Evolutionary conservation across 2,888 invertebrate genomes (phyloP).

Genomic region (Melinaea marsaeus): DNA sequence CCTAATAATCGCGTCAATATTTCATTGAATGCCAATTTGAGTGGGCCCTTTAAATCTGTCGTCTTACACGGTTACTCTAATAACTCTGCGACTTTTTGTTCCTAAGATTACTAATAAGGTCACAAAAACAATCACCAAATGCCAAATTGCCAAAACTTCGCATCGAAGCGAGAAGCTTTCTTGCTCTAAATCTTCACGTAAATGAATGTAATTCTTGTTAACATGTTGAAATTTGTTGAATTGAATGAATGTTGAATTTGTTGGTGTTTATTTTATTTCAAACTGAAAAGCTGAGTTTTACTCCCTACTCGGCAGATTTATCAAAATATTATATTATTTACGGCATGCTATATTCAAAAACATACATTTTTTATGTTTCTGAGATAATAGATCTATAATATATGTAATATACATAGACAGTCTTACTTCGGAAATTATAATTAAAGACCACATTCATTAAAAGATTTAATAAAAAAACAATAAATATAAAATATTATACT

Average conservation of each 20-base stretch:
- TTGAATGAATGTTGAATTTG: constrained; percentile 46
- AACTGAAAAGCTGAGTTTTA: constrained; percentile 35
- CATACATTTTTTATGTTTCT: too few relatives aligned
- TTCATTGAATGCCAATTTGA: constrained; percentile 45
- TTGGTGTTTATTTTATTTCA: constrained; percentile 61
- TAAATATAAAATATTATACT: too few relatives aligned
- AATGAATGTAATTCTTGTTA: constrained; percentile 76
- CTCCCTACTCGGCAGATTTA: too few relatives aligned
- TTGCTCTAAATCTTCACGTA: constrained; percentile 76
- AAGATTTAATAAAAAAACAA: too few relatives aligned
- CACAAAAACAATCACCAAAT: constrained; percentile 39
- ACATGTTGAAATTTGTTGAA: constrained; percentile 65
- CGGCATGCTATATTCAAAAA: too few relatives aligned
- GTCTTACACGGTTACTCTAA: constrained; percentile 60
- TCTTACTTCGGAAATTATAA: too few relatives aligned
- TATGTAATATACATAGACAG: too few relatives aligned
- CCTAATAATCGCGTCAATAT: constrained; percentile 31
- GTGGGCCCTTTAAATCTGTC: constrained; percentile 62
- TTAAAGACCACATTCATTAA: too few relatives aligned
- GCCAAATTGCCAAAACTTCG: constrained; percentile 72
- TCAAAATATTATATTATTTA: too few relatives aligned
- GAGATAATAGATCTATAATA: too few relatives aligned
- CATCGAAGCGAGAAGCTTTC: constrained; percentile 74
- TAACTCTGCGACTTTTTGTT: constrained; percentile 67
- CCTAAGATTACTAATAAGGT: constrained; percentile 71